A percentile compares a stretch with the other conserved stretches of the same genome.
Conservation (phyloP, 2,113 vertebrate species). For the Morone chrysops region DNA sequence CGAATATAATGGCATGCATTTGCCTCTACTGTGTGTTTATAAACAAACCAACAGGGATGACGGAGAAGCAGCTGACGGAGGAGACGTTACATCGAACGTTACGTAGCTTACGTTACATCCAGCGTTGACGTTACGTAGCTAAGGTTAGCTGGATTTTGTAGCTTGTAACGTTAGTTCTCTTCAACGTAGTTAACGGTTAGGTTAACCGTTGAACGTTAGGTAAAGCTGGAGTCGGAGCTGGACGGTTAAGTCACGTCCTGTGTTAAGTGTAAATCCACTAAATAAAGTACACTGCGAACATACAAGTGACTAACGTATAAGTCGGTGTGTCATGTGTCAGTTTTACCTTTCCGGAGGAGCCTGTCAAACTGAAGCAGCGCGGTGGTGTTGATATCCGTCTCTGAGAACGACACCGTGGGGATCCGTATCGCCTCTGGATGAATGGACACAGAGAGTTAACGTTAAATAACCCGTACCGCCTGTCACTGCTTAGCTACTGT, state of each 20-base stretch:
- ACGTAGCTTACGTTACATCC: not conserved
- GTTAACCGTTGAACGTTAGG: not conserved
- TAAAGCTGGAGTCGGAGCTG: not conserved
- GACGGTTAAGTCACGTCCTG: not conserved
- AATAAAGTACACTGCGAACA: not conserved
- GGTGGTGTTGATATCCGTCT: constrained; percentile 84
- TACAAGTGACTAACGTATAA: too few species aligned
- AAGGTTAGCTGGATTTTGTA: not conserved
- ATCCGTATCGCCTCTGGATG: constrained; percentile 89
- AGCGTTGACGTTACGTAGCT: not conserved
- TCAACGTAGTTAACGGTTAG: not conserved
- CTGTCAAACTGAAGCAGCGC: constrained; percentile 88
- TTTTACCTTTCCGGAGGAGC: constrained; percentile 87
- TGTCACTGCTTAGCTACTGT: not conserved
- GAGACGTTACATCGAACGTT: not conserved
- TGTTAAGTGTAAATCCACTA: not conserved
- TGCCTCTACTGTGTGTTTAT: not conserved
- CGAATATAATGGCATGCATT: not conserved
- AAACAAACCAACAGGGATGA: not conserved
- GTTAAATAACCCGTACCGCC: too few species aligned
- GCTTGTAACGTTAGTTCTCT: not conserved
- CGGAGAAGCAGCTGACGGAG: not conserved
- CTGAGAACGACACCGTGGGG: constrained; percentile 88
- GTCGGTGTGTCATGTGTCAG: accelerated
- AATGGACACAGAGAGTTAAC: constrained; percentile 3